phyloP scores from a whole-genome alignment of 1,140 invertebrate genomes.

The Drosophila arizonae region DNA sequence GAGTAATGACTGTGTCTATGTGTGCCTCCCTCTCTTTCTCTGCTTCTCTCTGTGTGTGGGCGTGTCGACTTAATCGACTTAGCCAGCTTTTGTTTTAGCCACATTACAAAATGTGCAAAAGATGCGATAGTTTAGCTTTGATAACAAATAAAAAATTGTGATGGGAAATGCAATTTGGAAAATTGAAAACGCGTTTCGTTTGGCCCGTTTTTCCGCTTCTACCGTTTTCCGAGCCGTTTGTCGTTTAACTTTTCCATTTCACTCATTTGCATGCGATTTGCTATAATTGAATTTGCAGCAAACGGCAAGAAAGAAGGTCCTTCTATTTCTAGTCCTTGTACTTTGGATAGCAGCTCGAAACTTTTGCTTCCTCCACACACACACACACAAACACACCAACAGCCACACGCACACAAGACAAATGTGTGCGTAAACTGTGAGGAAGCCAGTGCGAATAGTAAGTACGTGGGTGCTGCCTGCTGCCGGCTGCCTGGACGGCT shows the following conservation, averaged over 20 bases:
- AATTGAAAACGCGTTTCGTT: constrained; percentile 62
- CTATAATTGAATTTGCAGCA: constrained; percentile 71
- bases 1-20: constrained; percentile 56
- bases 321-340: constrained; percentile 46
- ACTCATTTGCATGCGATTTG: constrained; percentile 76
- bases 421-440: constrained; percentile 66
- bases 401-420: constrained; percentile 44
- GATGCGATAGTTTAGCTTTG: constrained; percentile 23
- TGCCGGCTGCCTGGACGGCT: constrained; percentile 26
- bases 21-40: neutral
- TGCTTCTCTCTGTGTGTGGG: neutral
- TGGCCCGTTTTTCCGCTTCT: neutral
- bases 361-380: constrained; percentile 44
- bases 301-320: constrained; percentile 40
- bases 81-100: constrained; percentile 43
- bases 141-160: constrained; percentile 9
- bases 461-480: neutral
- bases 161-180: constrained; percentile 65
- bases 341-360: constrained; percentile 45
- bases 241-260: constrained; percentile 61
- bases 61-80: constrained; percentile 52
- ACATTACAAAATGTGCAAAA: constrained; percentile 36
- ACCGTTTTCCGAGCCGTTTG: constrained; percentile 31
- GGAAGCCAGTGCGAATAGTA: neutral
- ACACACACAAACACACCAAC: constrained; percentile 34